phyloP scores from a whole-genome alignment of 1,140 invertebrate genomes.

The Drosophila repletoides region DNA sequence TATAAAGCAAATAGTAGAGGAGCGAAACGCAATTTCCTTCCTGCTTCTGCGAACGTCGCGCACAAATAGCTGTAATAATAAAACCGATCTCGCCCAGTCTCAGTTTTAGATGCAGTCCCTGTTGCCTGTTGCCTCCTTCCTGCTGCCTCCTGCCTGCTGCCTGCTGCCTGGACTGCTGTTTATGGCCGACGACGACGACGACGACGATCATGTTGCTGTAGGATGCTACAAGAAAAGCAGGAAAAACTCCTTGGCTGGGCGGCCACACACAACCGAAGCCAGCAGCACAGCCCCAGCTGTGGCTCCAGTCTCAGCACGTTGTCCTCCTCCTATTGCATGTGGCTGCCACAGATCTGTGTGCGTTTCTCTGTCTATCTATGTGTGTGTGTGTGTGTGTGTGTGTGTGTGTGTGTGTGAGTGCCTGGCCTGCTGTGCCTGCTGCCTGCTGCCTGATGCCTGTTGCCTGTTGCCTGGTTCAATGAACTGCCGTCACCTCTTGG shows the following conservation, averaged over 20 bases:
- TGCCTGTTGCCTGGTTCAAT: slow-evolving; percentile 63
- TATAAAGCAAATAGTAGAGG: slow-evolving; percentile 49
- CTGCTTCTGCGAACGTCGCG: slow-evolving; percentile 53
- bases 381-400: not conserved
- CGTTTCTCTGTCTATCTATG: not conserved
- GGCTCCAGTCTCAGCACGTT: slow-evolving; percentile 35
- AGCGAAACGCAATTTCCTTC: slow-evolving; percentile 60
- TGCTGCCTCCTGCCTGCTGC: slow-evolving; percentile 12
- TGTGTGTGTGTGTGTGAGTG: slow-evolving; percentile 13
- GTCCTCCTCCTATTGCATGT: slow-evolving; percentile 51
- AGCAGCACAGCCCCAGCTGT: slow-evolving; percentile 12
- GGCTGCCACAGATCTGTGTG: slow-evolving; percentile 22
- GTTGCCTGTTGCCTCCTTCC: slow-evolving; percentile 5
- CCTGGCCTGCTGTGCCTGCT: slow-evolving; percentile 20
- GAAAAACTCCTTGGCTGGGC: slow-evolving; percentile 73
- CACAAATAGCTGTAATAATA: slow-evolving; percentile 72
- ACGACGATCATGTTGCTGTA: slow-evolving; percentile 44
- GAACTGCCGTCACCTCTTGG: slow-evolving; percentile 73
- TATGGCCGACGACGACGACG: too few species aligned
- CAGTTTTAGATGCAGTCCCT: not conserved
- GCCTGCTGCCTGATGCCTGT: slow-evolving; percentile 20
- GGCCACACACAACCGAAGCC: slow-evolving; percentile 31
- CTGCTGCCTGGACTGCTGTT: slow-evolving; percentile 36
- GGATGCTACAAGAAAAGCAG: slow-evolving; percentile 77
- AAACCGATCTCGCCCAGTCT: slow-evolving; percentile 44